Base-by-base conservation (phyloP, 2,113 vertebrate species). In the Acrocephalus arundinaceus region DNA sequence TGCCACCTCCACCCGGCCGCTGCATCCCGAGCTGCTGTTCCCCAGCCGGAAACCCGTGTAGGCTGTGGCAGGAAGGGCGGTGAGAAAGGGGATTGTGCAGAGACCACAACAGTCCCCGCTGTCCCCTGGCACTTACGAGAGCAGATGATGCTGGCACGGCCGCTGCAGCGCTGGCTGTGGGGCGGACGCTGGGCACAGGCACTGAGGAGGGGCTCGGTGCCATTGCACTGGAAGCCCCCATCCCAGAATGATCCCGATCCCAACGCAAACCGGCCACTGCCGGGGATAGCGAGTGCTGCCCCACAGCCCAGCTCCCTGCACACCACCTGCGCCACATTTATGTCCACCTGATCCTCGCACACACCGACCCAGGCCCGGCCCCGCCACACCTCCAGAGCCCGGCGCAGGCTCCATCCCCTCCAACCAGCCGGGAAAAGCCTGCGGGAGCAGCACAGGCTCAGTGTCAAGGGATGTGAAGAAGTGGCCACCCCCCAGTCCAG, bases 241-340 rank as follows among this genome's bases (percentile, higher is more conserved):
- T 57, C 25, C 95, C 87, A 90, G 1, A 70, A 6, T 0, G 3
- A 37, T 20, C 37, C 65, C 7, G 12, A 4, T 17, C 19, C 65
- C 0, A 1, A 33, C 52, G 4, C 57, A 5, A 57, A 68, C 4
- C 22, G 2, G 7, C 24, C 45, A 0, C 8, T 4, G 15, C 46
- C 5, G 0, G 25, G 33, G 1, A 27, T 17, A 7, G 74, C 46
- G 12, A 96, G 54, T 0, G 54, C 95, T 3, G 1, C 0, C 1
- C 97, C 97, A 0, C 97, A 97, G 68, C 78, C 93, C 95, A 97
- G 94, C 85, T 97, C 94, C 76, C 58, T 79, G 84, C 97, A 97
- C 19, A 96, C 85, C 72, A 97, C 96, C 6, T 22, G 87, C 5
- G 93, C 94, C 1, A 15, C 71, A 33, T 52, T 14, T 20, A 73